Percentiles rank a stretch among this genome's conserved stretches.
phyloP scores from a whole-genome alignment of 2,888 invertebrate genomes.

The Mimumesa dahlbomi region DNA sequence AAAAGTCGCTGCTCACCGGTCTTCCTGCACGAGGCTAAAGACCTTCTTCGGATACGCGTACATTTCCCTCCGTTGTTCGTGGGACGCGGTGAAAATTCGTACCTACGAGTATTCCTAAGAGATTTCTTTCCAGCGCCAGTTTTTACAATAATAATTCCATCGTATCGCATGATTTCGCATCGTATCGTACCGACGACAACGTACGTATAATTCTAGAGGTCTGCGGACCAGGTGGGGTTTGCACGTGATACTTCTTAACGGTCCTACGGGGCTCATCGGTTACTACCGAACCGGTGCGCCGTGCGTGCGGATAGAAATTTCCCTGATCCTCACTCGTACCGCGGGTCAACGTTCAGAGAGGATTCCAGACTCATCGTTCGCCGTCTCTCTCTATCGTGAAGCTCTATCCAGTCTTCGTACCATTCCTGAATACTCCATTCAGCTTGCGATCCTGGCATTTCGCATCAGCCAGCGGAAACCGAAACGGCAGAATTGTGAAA shows the following conservation, averaged over 20 bases:
- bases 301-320: slow-evolving; percentile 54
- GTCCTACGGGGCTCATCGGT: slow-evolving; percentile 34
- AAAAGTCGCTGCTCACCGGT: slow-evolving; percentile 66
- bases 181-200: too few relatives aligned
- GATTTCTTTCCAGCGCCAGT: slow-evolving; percentile 10
- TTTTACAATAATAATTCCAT: slow-evolving; percentile 5
- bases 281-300: slow-evolving; percentile 21
- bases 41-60: slow-evolving; percentile 42
- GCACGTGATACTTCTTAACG: slow-evolving; percentile 53
- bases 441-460: neutral
- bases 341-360: slow-evolving; percentile 60
- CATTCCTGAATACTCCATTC: neutral
- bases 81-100: slow-evolving; percentile 6
- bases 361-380: slow-evolving; percentile 49
- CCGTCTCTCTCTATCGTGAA: neutral
- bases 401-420: neutral
- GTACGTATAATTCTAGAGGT: slow-evolving; percentile 27
- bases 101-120: slow-evolving; percentile 8
- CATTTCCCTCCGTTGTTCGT: neutral
- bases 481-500: too few relatives aligned
- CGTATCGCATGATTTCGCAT: too few relatives aligned
- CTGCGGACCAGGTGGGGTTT: slow-evolving; percentile 15
- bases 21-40: slow-evolving; percentile 63
- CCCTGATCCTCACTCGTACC: slow-evolving; percentile 50
- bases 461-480: too few relatives aligned